Percentiles rank a stretch among this genome's conserved stretches.
These are phyloP conservation scores for Anthoptus insignis DNA, from an alignment of 2,888 invertebrate genomes.

Conservation along the genomic window DNA sequence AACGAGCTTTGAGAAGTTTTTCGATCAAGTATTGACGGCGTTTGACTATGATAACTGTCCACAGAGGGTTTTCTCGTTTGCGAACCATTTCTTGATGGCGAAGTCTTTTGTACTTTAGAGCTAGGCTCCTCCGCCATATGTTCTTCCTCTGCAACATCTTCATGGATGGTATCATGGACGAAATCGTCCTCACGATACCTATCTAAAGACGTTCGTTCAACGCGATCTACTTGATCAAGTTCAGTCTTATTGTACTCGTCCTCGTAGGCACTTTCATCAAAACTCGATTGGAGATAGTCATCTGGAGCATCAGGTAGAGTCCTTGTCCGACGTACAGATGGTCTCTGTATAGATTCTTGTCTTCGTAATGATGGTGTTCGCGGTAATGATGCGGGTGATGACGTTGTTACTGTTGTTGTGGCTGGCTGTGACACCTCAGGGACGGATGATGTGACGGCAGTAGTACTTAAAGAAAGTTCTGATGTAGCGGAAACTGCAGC, in stretches of 20 bases:
- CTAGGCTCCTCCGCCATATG: conserved; percentile 67
- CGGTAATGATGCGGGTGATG: conserved; percentile 69
- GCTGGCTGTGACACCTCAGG: conserved; percentile 72
- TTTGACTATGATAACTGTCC: conserved; percentile 81
- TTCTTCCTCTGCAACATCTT: conserved; percentile 71
- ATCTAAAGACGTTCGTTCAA: conserved; percentile 74
- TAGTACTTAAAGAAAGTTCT: conserved; percentile 67
- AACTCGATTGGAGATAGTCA: conserved; percentile 73
- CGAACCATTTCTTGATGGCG: conserved; percentile 73
- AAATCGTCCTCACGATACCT: conserved; percentile 79
- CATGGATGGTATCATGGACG: conserved; percentile 71
- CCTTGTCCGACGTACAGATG: conserved; percentile 78
- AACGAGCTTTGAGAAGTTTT: conserved; percentile 82
- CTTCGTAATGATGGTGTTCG: conserved; percentile 78
- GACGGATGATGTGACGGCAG: conserved; percentile 74
- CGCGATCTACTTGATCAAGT: conserved; percentile 77
- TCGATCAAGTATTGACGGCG: conserved; percentile 77
- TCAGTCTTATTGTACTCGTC: conserved; percentile 85
- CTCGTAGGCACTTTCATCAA: conserved; percentile 85
- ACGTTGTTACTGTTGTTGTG: conserved; percentile 69
- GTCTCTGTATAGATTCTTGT: conserved; percentile 84
- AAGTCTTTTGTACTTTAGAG: conserved; percentile 72
- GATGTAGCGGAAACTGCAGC: conserved; percentile 66
- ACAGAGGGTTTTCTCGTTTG: conserved; percentile 77
- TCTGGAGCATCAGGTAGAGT: conserved; percentile 83